Percentiles rank a stretch among this genome's conserved stretches.
phyloP scores from a whole-genome alignment of 2,888 invertebrate genomes.

The Colostygia pectinataria region DNA sequence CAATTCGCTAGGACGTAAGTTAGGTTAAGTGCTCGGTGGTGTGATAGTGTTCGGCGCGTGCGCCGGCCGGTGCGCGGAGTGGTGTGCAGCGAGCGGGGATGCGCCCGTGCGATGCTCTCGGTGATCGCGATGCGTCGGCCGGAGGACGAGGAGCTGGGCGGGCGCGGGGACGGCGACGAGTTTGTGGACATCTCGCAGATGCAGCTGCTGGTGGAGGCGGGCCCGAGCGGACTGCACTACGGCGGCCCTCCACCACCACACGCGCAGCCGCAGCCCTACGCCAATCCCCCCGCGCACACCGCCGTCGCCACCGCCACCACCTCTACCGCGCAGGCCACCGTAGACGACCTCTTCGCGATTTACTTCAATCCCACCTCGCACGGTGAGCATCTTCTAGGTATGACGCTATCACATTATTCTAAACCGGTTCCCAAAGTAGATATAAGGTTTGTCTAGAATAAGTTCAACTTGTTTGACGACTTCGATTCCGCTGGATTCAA shows the following conservation, averaged over 20 bases:
- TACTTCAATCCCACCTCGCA: slow-evolving; percentile 87
- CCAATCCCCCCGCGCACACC: slow-evolving; percentile 64
- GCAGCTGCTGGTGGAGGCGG: slow-evolving; percentile 87
- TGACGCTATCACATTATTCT: slow-evolving; percentile 17
- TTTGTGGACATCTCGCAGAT: slow-evolving; percentile 93
- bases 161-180: slow-evolving; percentile 85
- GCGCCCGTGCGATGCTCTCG: slow-evolving; percentile 81
- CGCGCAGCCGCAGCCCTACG: slow-evolving; percentile 72
- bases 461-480: slow-evolving; percentile 35
- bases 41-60: slow-evolving; percentile 31
- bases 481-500: slow-evolving; percentile 30
- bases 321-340: slow-evolving; percentile 78
- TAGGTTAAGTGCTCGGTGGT: slow-evolving; percentile 46
- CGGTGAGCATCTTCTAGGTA: slow-evolving; percentile 71
- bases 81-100: slow-evolving; percentile 69
- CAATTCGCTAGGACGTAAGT: slow-evolving; percentile 67
- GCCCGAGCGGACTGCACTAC: slow-evolving; percentile 78
- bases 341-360: slow-evolving; percentile 89
- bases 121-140: slow-evolving; percentile 90
- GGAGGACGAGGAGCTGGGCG: slow-evolving; percentile 85
- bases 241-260: slow-evolving; percentile 75
- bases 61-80: slow-evolving; percentile 43
- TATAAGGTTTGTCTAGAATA: slow-evolving; percentile 30
- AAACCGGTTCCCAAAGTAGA: slow-evolving; percentile 30
- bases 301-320: slow-evolving; percentile 61